Evolutionary conservation across 2,888 invertebrate genomes (phyloP), one percentile per base, ranked within the genome.

Genomic region (Caradrina clavipalpis): DNA sequence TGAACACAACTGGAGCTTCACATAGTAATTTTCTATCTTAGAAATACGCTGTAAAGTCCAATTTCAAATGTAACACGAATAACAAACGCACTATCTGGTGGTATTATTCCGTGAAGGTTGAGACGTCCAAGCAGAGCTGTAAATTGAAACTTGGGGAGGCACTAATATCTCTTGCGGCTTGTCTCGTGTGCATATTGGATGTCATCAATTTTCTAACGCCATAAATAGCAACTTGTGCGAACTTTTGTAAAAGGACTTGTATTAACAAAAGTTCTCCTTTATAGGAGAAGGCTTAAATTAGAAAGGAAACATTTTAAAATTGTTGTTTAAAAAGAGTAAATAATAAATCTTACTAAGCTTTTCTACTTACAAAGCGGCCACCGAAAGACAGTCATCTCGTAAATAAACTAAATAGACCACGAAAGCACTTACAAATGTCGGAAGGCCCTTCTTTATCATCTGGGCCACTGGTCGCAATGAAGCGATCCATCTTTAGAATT

Each of bases 71-170:
- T 74, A 77, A 83, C 69, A 71, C 73, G 79, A 83, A 89, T 90
- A 91, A 93, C 90, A 91, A 92, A 93, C 91, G 86, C 89, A 89
- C 89, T 90, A 90, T 91, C 88, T 89, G 88, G 86, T 83, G 87
- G 88, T 88, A 88, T 82, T 83, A 83, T 91, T 90, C 89, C 88
- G 89, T 90, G 88, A 93, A 93, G 92, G 93, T 92, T 92, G 90
- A 93, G 89, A 92, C 89, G 91, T 91, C 93, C 92, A 92, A 91
- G 90, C 92, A 90, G 88, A 91, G 90, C 90, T 92, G 93, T 93
- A 94, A 94, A 94, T 94, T 94, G 94, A 92, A 93, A 92, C 92
- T 90, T 89, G 88, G 74, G 90, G 88, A 89, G 88, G 87, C 89
- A 88, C 90, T 92, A 91, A 92, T 92, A 92, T 89, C 88, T 88